phyloP scores from a whole-genome alignment of 64 coral and sea anemone genomes.

The Montipora sp. region DNA sequence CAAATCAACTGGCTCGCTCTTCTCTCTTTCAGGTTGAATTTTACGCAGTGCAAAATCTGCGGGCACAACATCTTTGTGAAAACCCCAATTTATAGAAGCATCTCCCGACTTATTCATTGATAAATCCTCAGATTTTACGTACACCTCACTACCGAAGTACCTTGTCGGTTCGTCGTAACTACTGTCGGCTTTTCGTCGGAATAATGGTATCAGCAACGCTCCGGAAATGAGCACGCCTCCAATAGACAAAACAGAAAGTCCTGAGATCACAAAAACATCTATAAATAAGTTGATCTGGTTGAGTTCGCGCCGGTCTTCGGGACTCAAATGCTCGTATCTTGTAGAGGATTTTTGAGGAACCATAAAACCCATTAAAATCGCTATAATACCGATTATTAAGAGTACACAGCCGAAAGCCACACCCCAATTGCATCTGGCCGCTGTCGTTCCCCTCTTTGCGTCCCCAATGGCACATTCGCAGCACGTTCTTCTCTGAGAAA shows the following conservation, averaged over 20 bases:
- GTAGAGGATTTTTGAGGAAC: conserved; percentile 61
- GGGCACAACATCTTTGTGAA: conserved; percentile 80
- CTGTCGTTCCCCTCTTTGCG: not conserved
- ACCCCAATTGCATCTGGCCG: conserved; percentile 72
- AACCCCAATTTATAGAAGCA: conserved; percentile 61
- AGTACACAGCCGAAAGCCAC: conserved; percentile 68
- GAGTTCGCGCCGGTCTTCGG: conserved; percentile 50
- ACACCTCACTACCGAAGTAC: conserved; percentile 75
- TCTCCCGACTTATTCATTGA: conserved; percentile 25
- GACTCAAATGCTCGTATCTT: conserved; percentile 11
- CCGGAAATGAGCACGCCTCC: conserved; percentile 72
- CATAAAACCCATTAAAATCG: conserved; percentile 83
- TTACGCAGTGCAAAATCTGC: conserved; percentile 71
- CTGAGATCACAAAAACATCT: conserved; percentile 82
- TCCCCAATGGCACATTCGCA: conserved; percentile 58
- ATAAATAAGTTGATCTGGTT: conserved; percentile 61
- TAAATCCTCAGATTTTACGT: conserved; percentile 80
- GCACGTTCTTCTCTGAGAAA: conserved; percentile 35
- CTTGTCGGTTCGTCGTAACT: conserved; percentile 34
- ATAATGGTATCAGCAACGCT: conserved; percentile 67
- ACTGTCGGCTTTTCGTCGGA: conserved; percentile 30
- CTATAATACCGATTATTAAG: conserved; percentile 73
- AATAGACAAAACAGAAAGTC: conserved; percentile 72
- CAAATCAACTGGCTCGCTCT: conserved; percentile 71
- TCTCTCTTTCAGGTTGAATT: conserved; percentile 74